Evolutionary conservation across 2,113 vertebrate genomes (phyloP), one percentile per base, ranked within the genome.

Genomic region (Picathartes gymnocephalus): DNA sequence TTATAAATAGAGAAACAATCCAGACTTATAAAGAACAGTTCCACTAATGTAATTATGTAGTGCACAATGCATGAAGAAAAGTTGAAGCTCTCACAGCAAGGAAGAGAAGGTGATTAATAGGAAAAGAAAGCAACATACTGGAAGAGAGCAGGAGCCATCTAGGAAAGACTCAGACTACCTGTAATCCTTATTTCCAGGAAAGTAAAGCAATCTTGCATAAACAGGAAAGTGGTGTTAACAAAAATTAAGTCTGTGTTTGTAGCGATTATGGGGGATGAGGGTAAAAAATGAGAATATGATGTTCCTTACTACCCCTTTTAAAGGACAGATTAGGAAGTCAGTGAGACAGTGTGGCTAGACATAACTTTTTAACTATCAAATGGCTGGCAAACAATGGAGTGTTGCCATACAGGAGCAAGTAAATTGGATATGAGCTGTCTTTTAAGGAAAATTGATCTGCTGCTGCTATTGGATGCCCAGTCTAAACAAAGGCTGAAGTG

Each of bases 141-240:
- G 22, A 94, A 85, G 28, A 76, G n/a, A 85, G n/a, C 65, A 82
- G 58, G 62, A 92, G 70, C 66, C 80, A 76, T 47, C 37, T 70
- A 48, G 58, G 73, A 90, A 94, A 72, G 53, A 57, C 15, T 87
- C 58, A 15, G 53, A 31, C 71, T 85, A 77, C 45, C 37, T 90
- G 51, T 45, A 82, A 77, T 57, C 20, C 6, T 85, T 53, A 77
- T 82, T 94, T 94, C 70, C 54, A 93, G 88, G 48, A 95, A 93
- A 76, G 79, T 37, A 57, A 57, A 90, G 7, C 47, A 60, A 37
- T 25, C 14, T 74, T 69, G 13, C 37, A 90, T 60, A 81, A 89
- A 87, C 62, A 82, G 74, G 66, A 82, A 76, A 61, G 57, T 45
- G 10, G 19, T 72, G 66, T 45, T 54, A 85, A 53, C 17, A 84